Base-by-base conservation (phyloP, 2,888 invertebrate species). In the Aphidius colemani region DNA sequence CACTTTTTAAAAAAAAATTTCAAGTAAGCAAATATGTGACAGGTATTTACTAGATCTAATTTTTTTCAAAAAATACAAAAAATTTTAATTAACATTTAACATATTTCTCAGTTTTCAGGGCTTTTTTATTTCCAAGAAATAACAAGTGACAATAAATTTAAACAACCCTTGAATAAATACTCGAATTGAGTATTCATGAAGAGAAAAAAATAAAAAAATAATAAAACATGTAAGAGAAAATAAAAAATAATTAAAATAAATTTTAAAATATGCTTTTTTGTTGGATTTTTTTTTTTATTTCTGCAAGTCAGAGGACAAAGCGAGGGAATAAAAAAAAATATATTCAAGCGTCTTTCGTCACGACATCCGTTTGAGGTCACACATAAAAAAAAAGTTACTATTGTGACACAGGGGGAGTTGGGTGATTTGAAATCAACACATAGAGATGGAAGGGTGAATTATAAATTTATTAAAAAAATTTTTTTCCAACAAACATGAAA, bases 341-440 rank as follows among this genome's bases (percentile, higher is more conserved):
- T 30, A 30, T 30, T 30, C 49, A 60, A 53, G 45, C 53, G 60
- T 60, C 60, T 60, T 53, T 45, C 60, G 60, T 60, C 60, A 60
- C 60, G 60, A 60, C 60, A 60, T 60, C 45, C 60, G 18, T 39
- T 51, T 30, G 57, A 57, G 57, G 57, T 57, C 57, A 57, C 57
- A 45, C 41, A 46, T 30, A 18, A 18, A 30, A 55, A 48, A n/a
- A 56, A 41, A 53, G 49, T 57, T 4, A 30, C 30, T 30, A 30
- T 30, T 30, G 3, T 50, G 50, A 55, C 56, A 56, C 57, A 44
- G 48, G 30, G 30, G 30, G 30, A 30, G 46, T 50, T 18, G 48
- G 48, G 48, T 48, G 8, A 13, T 48, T 48, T 48, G 7, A 13
- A 11, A 50, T 50, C 30, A 41, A 18, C 1, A 13, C 9, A 39